Evolutionary conservation across 2,797 vertebrate species (phyloP), one percentile per base, ranked within the genome.

Genomic region (Myotis myotis): DNA sequence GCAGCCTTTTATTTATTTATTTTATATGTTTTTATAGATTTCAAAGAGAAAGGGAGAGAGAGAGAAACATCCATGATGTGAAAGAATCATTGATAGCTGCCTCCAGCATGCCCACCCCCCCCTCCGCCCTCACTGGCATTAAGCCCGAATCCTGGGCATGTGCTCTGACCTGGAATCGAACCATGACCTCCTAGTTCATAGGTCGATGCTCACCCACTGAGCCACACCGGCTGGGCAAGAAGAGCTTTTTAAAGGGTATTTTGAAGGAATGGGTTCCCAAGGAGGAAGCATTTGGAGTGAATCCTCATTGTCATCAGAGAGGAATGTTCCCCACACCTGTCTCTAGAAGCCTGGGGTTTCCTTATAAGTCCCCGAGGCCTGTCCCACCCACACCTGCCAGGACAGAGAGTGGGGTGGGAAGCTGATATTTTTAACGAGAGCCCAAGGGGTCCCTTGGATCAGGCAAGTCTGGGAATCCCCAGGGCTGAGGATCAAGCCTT

Each of bases 281-380:
- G 36, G 22, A 93, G 66, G 51, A 57, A 76, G 19, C 19, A 0
- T 41, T 15, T 16, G 20, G 51, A 70, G 47, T 1, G 19, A 85
- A 64, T 66, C 68, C 55, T 57, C 30, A 36, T 8, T 53, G 76
- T 96, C 95, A 94, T 71, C 47, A 36, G n/a, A 60, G 41, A 93
- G 84, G 95, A 96, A 95, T 95, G 85, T 11, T 92, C 87, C 33
- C 82, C 70, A 71, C 19, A 79, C 89, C 95, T 95, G 82, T 36
- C 57, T 12, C 68, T 25, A 10, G 55, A 66, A 41, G n/a, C n/a
- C 75, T 72, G 85, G 22, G n/a, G 72, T 86, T 64, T 96, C 66
- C 57, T 62, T 23, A 4, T 9, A 83, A 89, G 62, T 28, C 81
- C 81, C 90, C 0, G 2, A 51, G 23, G n/a, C 71, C 51, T 25